Base-by-base conservation (phyloP, 1,140 invertebrate species). In the Bombus waltoni region DNA sequence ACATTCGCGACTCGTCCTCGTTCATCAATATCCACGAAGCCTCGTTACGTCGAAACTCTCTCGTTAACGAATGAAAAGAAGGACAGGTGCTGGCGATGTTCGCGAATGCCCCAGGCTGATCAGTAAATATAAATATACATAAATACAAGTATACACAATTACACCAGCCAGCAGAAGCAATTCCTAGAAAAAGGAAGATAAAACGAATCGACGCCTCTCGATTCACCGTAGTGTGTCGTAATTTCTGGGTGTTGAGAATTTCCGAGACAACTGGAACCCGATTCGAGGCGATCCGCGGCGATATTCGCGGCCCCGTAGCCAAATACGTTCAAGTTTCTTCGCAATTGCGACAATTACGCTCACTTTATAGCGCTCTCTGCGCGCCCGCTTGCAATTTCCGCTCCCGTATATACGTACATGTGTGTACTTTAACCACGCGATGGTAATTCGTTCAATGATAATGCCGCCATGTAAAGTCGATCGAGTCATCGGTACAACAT, bases 101-200 rank as follows among this genome's bases (percentile, higher is more conserved):
- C 68, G 68, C 38, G 68, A 42, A 71, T 71, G 38, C 47, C 32
- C 6, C 28, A 38, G 47, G n/a, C n/a, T 18, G 53, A 28, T n/a
- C 65, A 0, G 28, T n/a, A 13, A 62, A 18, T 53, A 84, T 6
- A 44, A 70, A 80, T 35, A 74, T 44, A 88, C 76, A 83, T 72
- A 90, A 62, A 77, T 66, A 68, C 6, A 25, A 22, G 9, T 22
- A 42, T 88, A 40, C 75, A 72, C 68, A 71, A 35, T n/a, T 74
- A 84, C 82, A 89, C 65, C 89, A 92, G 89, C 68, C 68, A 91
- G 90, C 80, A 93, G 85, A 93, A 93, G 92, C 92, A 90, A 89
- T 89, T 87, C 86, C 79, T 89, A 92, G 76, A 87, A 88, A 76
- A 87, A 35, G 75, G 68, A 82, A 87, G 91, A 87, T 73, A 44